phyloP scores from a whole-genome alignment of 2,113 vertebrate genomes.

The Gopherus flavomarginatus region DNA sequence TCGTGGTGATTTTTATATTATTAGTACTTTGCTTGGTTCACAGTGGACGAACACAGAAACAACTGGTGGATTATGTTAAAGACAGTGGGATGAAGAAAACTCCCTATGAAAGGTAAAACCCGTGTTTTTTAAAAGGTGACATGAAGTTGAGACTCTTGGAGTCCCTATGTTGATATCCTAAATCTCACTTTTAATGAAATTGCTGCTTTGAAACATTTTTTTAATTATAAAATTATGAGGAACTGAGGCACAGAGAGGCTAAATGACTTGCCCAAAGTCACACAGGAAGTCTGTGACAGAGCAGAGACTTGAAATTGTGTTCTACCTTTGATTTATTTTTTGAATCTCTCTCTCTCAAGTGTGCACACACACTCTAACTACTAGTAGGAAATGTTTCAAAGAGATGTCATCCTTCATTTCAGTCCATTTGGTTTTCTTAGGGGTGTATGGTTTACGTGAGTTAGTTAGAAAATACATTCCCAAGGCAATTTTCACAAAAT shows the following conservation, averaged over 20 bases:
- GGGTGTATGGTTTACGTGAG: too few relatives aligned
- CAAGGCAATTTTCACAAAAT: not conserved
- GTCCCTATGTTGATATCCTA: not conserved
- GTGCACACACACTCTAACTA: not conserved
- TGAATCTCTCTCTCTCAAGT: not conserved
- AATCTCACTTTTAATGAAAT: not conserved
- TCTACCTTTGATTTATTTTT: not conserved
- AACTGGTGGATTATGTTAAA: conserved; percentile 92
- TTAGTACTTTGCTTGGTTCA: conserved; percentile 51
- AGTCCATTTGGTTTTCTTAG: not conserved
- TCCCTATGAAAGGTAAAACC: conserved; percentile 90
- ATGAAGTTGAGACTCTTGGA: not conserved
- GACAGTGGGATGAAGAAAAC: conserved; percentile 89
- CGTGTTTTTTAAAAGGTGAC: not conserved
- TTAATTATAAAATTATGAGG: not conserved
- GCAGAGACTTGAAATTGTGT: fast-evolving
- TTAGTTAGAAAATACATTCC: too few relatives aligned
- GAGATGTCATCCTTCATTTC: not conserved
- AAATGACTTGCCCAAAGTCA: not conserved
- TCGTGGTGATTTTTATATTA: not conserved
- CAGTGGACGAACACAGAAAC: conserved; percentile 97
- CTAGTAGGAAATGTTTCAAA: not conserved
- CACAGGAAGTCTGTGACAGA: not conserved
- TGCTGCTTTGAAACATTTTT: not conserved
- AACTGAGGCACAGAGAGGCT: not conserved